Base-by-base conservation (phyloP, 2,113 vertebrate species). In the Stomatorhinus ivindoensis region DNA sequence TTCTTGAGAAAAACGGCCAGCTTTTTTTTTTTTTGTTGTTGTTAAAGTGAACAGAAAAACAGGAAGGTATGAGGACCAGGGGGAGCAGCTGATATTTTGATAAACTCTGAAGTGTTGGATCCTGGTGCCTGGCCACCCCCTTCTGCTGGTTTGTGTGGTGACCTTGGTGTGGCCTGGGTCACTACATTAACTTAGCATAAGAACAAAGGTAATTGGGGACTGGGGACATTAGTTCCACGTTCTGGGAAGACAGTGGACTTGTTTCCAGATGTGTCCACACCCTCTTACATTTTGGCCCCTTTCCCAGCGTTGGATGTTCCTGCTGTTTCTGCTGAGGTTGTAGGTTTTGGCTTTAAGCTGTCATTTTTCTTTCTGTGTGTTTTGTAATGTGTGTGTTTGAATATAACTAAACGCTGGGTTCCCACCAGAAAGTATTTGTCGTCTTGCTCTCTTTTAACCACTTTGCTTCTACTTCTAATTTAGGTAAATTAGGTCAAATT, bases 191-290 rank as follows among this genome's bases (percentile, higher is more conserved):
- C 82, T 24, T 47, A 35, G 39, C 39, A 9, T 44, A 84, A 84
- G 82, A 84, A 84, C 82, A 86, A 86, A 86, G 47, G 21, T 44
- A n/a, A 42, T 42, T 80, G 35, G 31, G 73, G 13, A 42, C 35
- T 0, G 35, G 17, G 73, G 83, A 50, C 44, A 86, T 86, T 47
- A 48, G 50, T 86, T 86, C 83, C 83, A 44, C 44, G 15, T 86
- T 86, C 46, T 48, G 44, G 46, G n/a, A 86, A 86, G 83, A 86
- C 83, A 48, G 83, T 50, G 47, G 83, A 86, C 24, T 46, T 50
- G 44, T 31, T 86, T 24, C 42, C 83, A 86, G 83, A 86, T 86
- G 83, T 50, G 83, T 50, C 83, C 44, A 86, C 83, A 50, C 83
- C 83, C 83, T 50, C 44, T 50, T 27, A 46, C 24, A 47, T 27